Conservation (phyloP, 2,797 vertebrate species). For the Phoxinus dragarum region DNA sequence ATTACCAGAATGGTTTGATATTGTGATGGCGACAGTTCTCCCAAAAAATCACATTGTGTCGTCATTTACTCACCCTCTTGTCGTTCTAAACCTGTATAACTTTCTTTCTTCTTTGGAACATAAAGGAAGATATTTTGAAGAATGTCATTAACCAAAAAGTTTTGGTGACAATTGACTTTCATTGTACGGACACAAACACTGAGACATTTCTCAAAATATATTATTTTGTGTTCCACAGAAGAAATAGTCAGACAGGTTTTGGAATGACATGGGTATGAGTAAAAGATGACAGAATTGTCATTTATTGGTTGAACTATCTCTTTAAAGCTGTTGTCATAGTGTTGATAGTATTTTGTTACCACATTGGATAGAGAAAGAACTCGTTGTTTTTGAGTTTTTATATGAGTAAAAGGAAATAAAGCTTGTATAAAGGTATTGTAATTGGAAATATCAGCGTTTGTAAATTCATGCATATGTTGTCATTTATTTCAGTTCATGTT, state of each 20-base stretch:
- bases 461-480: background rate
- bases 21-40: background rate
- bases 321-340: background rate
- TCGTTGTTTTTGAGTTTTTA: background rate
- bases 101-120: background rate
- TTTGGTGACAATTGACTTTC: background rate
- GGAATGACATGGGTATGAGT: background rate
- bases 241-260: background rate
- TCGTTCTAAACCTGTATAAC: background rate
- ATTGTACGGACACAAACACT: background rate
- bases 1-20: constrained; percentile 22
- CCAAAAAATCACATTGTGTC: background rate
- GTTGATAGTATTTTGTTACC: constrained; percentile 8
- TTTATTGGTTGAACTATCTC: background rate
- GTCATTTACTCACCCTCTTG: background rate
- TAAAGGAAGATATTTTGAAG: no score
- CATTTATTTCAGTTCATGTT: constrained; percentile 23
- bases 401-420: constrained; percentile 5
- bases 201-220: background rate
- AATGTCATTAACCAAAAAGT: background rate
- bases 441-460: background rate
- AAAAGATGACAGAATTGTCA: background rate
- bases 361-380: background rate
- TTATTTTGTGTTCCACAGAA: background rate
- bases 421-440: background rate